Evolutionary conservation across 1,140 invertebrate species (phyloP).

Genomic region (Caenorhabditis latens): DNA sequence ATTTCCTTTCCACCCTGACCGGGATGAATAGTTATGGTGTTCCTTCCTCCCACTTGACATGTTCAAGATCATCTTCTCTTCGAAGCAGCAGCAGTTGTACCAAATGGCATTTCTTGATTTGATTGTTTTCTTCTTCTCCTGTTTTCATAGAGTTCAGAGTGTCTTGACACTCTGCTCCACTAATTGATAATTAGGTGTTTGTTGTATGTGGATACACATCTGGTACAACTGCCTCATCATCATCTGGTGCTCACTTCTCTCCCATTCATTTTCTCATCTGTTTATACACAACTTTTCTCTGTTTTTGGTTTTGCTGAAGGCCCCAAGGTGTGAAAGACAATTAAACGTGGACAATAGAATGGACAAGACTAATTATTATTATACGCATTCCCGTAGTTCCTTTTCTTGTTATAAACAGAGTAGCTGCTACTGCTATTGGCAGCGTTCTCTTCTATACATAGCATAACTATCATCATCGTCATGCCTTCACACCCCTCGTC

Average conservation of each 20-base stretch:
- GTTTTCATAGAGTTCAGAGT: constrained; percentile 5
- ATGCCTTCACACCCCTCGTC: constrained; percentile 19
- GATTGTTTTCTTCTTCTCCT: constrained; percentile 8
- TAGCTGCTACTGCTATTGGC: not conserved
- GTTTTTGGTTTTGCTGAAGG: not conserved
- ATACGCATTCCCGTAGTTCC: constrained; percentile 8
- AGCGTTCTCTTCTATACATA: not conserved
- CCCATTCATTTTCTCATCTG: not conserved
- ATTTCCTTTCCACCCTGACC: not conserved
- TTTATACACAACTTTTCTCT: not conserved
- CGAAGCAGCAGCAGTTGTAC: constrained; percentile 23
- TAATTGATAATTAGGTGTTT: constrained; percentile 57
- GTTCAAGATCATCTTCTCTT: constrained; percentile 48
- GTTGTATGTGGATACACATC: constrained; percentile 36
- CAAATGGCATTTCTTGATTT: constrained; percentile 51
- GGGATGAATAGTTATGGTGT: constrained; percentile 25
- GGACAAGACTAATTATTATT: constrained; percentile 41
- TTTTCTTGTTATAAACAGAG: not conserved
- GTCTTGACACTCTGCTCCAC: not conserved
- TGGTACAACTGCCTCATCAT: constrained; percentile 11
- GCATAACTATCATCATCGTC: constrained; percentile 32
- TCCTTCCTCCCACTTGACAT: constrained; percentile 27
- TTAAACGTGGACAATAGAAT: constrained; percentile 42
- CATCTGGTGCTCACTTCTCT: constrained; percentile 12
- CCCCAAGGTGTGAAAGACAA: constrained; percentile 24